These are phyloP conservation scores for Malachius bipustulatus DNA, from an alignment of 2,888 invertebrate species.

Conservation along the genomic window DNA sequence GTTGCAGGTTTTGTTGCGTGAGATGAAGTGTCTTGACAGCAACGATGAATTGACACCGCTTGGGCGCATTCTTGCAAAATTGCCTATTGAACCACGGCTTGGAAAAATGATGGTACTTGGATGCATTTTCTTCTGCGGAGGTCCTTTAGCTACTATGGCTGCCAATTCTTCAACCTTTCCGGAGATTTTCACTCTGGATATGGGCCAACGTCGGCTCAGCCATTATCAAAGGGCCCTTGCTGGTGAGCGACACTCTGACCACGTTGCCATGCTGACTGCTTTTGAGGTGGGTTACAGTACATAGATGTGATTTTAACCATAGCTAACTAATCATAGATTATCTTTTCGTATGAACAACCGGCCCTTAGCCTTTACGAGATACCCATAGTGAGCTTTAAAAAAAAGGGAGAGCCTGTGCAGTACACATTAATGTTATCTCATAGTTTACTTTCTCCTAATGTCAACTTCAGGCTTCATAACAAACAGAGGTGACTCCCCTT, in stretches of 20 bases:
- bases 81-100: conserved; percentile 91
- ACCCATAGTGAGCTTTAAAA: too few relatives aligned
- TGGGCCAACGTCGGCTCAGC: conserved; percentile 61
- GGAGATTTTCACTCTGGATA: conserved; percentile 80
- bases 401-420: too few relatives aligned
- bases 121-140: conserved; percentile 82
- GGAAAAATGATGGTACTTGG: conserved; percentile 96
- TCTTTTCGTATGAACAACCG: too few relatives aligned
- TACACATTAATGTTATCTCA: too few relatives aligned
- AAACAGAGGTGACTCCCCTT: too few relatives aligned
- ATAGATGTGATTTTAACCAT: too few relatives aligned
- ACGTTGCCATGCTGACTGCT: conserved; percentile 87
- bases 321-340: too few relatives aligned
- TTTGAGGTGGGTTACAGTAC: conserved; percentile 55
- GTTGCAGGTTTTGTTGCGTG: conserved; percentile 41
- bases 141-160: conserved; percentile 85
- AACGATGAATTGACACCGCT: conserved; percentile 85
- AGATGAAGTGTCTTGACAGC: conserved; percentile 83
- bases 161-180: conserved; percentile 93
- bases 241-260: conserved; percentile 83
- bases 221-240: conserved; percentile 77
- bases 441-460: too few relatives aligned
- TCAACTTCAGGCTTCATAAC: too few relatives aligned
- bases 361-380: too few relatives aligned
- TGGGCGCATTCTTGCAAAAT: conserved; percentile 82